Evolutionary conservation across 2,888 invertebrate species (phyloP).

Genomic region (Crepidodera aurea): DNA sequence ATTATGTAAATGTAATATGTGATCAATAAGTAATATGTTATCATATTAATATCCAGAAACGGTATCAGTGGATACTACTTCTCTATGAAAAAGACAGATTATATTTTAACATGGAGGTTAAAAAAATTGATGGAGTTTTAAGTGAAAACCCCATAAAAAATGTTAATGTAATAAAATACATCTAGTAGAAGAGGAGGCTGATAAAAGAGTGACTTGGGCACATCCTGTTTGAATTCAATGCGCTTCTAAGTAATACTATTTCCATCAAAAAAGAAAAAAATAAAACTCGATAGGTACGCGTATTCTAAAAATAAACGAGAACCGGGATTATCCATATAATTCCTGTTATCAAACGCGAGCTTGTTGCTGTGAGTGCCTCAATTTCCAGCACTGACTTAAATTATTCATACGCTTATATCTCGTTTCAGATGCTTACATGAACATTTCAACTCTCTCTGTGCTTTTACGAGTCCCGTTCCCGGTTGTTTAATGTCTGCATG

Average conservation of each 20-base stretch:
- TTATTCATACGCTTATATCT: slow-evolving; percentile 56
- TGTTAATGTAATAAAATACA: no score
- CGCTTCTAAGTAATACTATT: not conserved
- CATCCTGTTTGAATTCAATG: no score
- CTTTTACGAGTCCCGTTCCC: slow-evolving; percentile 27
- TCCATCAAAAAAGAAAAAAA: not conserved
- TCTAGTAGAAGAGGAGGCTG: no score
- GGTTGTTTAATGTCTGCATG: slow-evolving; percentile 25
- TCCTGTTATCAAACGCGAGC: slow-evolving; percentile 47
- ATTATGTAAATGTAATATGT: no score
- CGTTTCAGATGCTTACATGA: slow-evolving; percentile 52
- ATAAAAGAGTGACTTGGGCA: no score
- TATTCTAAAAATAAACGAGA: slow-evolving; percentile 39
- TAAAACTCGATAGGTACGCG: not conserved
- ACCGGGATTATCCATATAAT: slow-evolving; percentile 48
- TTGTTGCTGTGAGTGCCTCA: slow-evolving; percentile 46
- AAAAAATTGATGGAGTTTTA: no score
- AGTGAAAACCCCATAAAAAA: no score
- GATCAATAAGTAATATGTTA: no score
- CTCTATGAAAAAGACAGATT: no score
- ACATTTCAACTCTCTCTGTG: slow-evolving; percentile 46
- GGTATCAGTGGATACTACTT: no score
- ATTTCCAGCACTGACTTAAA: slow-evolving; percentile 51
- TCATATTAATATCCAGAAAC: no score
- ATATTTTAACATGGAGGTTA: no score